Base-by-base conservation (phyloP, 1,140 invertebrate species). In the Aphidius gifuensis region DNA sequence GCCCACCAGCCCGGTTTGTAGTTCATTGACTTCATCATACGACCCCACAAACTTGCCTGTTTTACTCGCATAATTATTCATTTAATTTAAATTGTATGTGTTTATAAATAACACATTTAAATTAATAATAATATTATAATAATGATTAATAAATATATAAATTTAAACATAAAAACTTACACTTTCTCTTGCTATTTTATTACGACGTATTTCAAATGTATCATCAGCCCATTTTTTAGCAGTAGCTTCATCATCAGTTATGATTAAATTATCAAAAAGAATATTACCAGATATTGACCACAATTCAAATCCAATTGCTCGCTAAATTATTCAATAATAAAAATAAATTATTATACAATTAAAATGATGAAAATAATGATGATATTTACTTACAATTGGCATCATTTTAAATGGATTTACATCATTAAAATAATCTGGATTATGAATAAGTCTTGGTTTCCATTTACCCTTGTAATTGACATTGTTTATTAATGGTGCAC, bases 231-330 rank as follows among this genome's bases (percentile, higher is more conserved):
- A 97, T 53, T 89, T 82, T 44, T 88, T 83, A 3, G 94, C 93
- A 1, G 92, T 84, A n/a, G 80, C 81, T 61, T 87, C 80, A 70
- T 93, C 88, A 77, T 98, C 93, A 2, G 95, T 93, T 61, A 99
- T 86, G 45, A 99, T 83, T 43, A 99, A 85, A 80, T 99, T 99
- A 80, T 99, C 97, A 81, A 97, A 97, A 48, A 93, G 83, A 69
- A 99, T 93, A 69, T 90, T 86, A 67, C 93, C 89, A 0, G 93
- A 96, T 93, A 99, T 99, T 0, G 96, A 96, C 97, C 97, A 99
- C 45, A 99, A 80, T 79, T 99, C 97, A 75, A 99, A 88, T 44
- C 96, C 97, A 66, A 99, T 83, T 61, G 95, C 95, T 71, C 84
- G 85, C 94, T 96, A 74, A 38, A 60, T 57, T 42, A 16, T 16